Base-by-base conservation (phyloP, 1,140 invertebrate species). In the Streblospio benedicti region DNA sequence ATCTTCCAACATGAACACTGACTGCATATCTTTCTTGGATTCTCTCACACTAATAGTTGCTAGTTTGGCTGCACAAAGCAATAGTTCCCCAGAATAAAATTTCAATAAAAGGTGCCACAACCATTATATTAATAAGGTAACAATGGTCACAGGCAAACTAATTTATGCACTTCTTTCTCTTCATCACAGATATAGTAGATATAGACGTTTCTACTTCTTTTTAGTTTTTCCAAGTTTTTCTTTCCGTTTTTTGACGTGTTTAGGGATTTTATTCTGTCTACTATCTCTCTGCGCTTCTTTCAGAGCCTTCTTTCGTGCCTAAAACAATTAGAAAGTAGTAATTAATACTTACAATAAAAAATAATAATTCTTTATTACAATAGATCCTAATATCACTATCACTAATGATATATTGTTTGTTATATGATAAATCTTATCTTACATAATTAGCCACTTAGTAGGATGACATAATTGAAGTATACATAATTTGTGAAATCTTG, bases 181-280 rank as follows among this genome's bases (percentile, higher is more conserved):
- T n/a, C n/a, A n/a, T n/a, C n/a, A n/a, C n/a, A n/a, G n/a, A n/a
- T n/a, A n/a, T n/a, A n/a, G n/a, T n/a, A n/a, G n/a, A n/a, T n/a
- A n/a, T n/a, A n/a, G n/a, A n/a, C n/a, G n/a, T n/a, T n/a, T n/a
- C n/a, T n/a, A n/a, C n/a, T n/a, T n/a, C 28, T 52, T 52, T 52
- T 52, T 52, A 27, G 27, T 52, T 31, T 60, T 67, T 16, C 57
- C 65, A 49, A 68, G 14, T 65, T 74, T 75, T 57, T 70, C 69
- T 66, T 67, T 87, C 67, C 87, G 82, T 71, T 97, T 97, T 71
- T 99, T 99, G 0, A 97, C 77, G 78, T 97, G 91, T 78, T 99
- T 99, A 64, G 95, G 95, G 1, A 93, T 76, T 83, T 97, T 97
- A 0, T 78, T 82, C 82, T 95, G 90, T 47, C 94, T 81, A 73